Evolutionary conservation across 2,113 vertebrate genomes (phyloP).

Genomic region (Ornithorhynchus anatinus): DNA sequence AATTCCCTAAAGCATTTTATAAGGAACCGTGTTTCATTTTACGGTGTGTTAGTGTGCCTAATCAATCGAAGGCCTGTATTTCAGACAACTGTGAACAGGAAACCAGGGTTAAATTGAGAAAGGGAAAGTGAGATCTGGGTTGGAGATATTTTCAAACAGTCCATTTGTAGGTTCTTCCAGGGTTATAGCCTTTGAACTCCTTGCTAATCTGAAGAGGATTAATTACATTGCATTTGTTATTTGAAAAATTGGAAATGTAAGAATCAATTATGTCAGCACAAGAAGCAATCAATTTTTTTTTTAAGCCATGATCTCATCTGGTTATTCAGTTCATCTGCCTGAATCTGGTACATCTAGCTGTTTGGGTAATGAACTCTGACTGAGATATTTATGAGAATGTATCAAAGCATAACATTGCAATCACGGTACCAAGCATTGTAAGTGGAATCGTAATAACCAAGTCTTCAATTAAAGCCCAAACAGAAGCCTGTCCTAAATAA

Average conservation of each 20-base stretch:
- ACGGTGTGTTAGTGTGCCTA: neutral
- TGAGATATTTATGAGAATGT: slow-evolving; percentile 19
- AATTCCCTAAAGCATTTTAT: slow-evolving; percentile 10
- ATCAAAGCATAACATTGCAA: slow-evolving; percentile 18
- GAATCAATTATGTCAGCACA: slow-evolving; percentile 26
- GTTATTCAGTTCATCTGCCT: slow-evolving; percentile 1
- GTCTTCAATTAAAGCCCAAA: slow-evolving; percentile 36
- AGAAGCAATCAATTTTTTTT: slow-evolving; percentile 6
- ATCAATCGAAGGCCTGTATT: slow-evolving; percentile 10
- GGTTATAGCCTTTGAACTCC: slow-evolving; percentile 15
- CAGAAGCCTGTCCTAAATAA: slow-evolving; percentile 14
- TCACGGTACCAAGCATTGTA: slow-evolving; percentile 7
- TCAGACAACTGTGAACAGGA: slow-evolving; percentile 17
- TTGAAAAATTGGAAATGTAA: neutral
- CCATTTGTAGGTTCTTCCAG: neutral
- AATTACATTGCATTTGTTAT: slow-evolving; percentile 1
- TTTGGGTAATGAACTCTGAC: slow-evolving; percentile 27
- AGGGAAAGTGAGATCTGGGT: neutral
- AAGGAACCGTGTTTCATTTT: slow-evolving; percentile 26
- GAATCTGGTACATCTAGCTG: slow-evolving; percentile 15
- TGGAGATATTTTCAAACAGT: neutral
- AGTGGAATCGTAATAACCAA: slow-evolving; percentile 32
- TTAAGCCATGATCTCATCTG: neutral
- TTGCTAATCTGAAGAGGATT: neutral
- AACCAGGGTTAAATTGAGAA: neutral